These are phyloP conservation scores for Gracilinanus agilis DNA, from an alignment of 2,113 vertebrate genomes.

Conservation along the genomic window DNA sequence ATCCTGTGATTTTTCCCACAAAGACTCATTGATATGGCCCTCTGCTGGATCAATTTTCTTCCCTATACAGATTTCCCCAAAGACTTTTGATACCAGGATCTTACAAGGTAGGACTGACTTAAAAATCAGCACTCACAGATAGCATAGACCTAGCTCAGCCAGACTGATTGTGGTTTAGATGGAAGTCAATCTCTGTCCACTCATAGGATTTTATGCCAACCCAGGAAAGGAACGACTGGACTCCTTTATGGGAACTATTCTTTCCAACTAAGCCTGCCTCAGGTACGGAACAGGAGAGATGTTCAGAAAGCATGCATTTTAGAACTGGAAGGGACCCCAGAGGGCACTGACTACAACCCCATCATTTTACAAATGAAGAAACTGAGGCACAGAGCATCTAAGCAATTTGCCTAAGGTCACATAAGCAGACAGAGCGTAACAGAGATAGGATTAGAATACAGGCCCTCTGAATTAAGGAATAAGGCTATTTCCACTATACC, in stretches of 20 bases:
- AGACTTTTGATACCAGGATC: conserved; percentile 19
- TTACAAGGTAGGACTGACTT: background rate
- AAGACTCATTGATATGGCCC: background rate
- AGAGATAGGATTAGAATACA: background rate
- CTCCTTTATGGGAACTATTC: background rate
- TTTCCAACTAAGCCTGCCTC: background rate
- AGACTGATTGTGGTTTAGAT: background rate
- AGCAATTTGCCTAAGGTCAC: background rate
- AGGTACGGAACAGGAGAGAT: background rate
- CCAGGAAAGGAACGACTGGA: background rate
- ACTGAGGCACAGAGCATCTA: background rate
- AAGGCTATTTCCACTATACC: background rate
- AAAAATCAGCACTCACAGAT: background rate
- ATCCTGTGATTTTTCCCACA: background rate
- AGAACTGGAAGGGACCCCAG: background rate
- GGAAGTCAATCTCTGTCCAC: background rate
- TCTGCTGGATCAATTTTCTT: background rate
- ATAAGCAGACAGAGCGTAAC: background rate
- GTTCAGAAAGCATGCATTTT: background rate
- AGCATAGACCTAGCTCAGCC: background rate
- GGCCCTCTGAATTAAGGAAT: background rate
- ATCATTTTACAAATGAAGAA: background rate
- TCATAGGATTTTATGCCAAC: background rate
- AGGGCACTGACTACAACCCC: background rate
- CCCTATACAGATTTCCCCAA: background rate